Evolutionary conservation across 2,113 vertebrate genomes (phyloP).

Genomic region (Carlito syrichta): DNA sequence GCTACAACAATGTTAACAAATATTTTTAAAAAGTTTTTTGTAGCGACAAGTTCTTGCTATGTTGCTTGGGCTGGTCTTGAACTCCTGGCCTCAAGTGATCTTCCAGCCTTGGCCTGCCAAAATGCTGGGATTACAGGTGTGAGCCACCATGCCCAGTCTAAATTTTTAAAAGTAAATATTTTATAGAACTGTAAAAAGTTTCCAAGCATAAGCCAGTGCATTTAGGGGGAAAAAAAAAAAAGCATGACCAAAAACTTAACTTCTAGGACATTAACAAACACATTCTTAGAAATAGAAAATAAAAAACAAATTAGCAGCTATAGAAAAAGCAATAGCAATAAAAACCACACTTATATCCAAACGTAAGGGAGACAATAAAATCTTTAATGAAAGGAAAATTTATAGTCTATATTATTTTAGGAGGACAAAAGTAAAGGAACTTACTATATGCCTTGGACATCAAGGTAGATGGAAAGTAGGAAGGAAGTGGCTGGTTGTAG

Average conservation of each 20-base stretch:
- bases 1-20: neutral
- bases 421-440: neutral
- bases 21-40: no score
- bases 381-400: neutral
- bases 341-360: neutral
- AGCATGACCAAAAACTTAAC: neutral
- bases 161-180: neutral
- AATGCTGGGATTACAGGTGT: no score
- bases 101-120: no score
- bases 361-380: neutral
- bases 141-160: no score
- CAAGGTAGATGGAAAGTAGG: neutral
- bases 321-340: neutral
- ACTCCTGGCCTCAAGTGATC: no score
- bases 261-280: neutral
- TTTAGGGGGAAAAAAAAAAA: neutral
- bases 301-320: neutral
- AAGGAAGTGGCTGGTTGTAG: no score
- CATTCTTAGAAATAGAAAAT: neutral
- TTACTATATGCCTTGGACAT: neutral
- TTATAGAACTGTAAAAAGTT: neutral
- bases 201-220: neutral
- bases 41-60: no score
- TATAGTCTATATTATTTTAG: neutral
- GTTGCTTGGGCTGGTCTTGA: no score